Evolutionary conservation across 2,888 invertebrate genomes (phyloP), one percentile per base, ranked within the genome.

Genomic region (Unio delphinus): DNA sequence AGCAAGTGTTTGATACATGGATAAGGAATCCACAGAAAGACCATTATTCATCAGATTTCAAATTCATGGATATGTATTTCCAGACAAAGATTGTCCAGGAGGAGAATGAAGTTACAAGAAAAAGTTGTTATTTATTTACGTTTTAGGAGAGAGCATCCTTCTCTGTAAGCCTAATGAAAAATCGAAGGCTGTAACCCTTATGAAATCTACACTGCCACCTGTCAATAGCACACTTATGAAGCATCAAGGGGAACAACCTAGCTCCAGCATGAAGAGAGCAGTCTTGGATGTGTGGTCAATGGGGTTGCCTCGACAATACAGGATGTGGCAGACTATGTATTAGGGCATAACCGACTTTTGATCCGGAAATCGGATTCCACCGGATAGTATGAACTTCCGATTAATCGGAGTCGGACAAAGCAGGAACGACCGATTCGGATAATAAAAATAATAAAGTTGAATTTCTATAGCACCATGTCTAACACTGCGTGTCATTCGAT

Each of bases 61-160:
- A 28, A 28, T 28, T 28, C 28, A 28, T 28, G 28, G 28, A 28
- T 4, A 23, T 23, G 23, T 23, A 23, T 23, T 23, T 23, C 23
- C 23, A 23, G 23, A 23, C 30, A 30, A 30, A 30, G 3, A 30
- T 30, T 4, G 61, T 62, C 55, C 1, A 28, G 28, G 1, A 54
- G 3, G 58, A 54, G 8, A 18, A 7, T 63, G 17, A 26, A 57
- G 15, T 15, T 64, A 26, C 20, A 63, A 55, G 6, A 20, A 45
- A 34, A 54, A 20, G 23, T 59, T 28, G 23, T 59, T 28, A 58
- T 30, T 56, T 56, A 64, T 70, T 26, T 58, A 61, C 30, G 68
- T 83, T 84, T 23, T 75, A 93, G 97, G 98, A 56, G 98, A 98
- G 91, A 97, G 98, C 88, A 94, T 98, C 82, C 91, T 99, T 62